phyloP scores from a whole-genome alignment of 2,113 vertebrate genomes.

The Perca flavescens region DNA sequence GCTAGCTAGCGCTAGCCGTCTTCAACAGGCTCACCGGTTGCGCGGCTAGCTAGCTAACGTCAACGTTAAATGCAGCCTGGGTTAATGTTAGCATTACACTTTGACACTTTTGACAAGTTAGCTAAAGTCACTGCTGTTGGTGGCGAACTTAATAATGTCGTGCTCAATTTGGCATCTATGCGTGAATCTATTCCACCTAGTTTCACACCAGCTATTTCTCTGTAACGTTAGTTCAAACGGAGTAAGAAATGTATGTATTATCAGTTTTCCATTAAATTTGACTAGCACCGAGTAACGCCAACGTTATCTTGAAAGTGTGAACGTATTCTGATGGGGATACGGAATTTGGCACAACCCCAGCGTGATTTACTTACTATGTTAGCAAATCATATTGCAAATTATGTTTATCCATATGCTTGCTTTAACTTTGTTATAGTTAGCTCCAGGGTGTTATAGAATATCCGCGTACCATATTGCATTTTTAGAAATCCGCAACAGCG shows the following conservation, averaged over 20 bases:
- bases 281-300: neutral
- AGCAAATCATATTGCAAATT: neutral
- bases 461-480: neutral
- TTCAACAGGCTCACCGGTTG: neutral
- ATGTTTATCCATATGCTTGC: accelerated
- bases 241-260: neutral
- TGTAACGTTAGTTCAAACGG: neutral
- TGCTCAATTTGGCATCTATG: neutral
- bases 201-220: neutral
- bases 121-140: constrained; percentile 36
- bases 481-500: accelerated
- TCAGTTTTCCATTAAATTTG: neutral
- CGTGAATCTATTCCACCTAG: neutral
- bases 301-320: neutral
- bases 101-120: constrained; percentile 63
- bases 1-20: neutral
- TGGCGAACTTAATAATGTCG: neutral
- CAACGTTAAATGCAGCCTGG: neutral
- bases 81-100: constrained; percentile 62
- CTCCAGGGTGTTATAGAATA: accelerated
- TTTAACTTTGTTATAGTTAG: neutral
- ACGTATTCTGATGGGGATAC: neutral
- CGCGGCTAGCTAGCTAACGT: constrained; percentile 39
- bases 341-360: neutral
- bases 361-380: accelerated